Evolutionary conservation across 2,888 invertebrate genomes (phyloP).

Genomic region (Chelonus formosanus): DNA sequence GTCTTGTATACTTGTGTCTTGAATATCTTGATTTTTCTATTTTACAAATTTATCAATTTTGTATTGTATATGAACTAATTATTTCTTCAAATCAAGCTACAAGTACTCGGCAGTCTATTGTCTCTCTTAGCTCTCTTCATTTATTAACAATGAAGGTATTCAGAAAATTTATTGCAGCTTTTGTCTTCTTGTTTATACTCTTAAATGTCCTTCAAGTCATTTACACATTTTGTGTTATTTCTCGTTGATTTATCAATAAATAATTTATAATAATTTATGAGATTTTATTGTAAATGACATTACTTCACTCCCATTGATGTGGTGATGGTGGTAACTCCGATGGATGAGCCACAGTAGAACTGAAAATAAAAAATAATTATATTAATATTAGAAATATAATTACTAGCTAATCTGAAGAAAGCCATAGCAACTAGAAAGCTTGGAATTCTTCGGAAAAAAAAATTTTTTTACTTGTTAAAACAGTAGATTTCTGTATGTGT

Average conservation of each 20-base stretch:
- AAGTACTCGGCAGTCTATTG: constrained; percentile 64
- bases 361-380: constrained; percentile 67
- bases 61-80: no score
- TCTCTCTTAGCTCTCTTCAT: constrained; percentile 59
- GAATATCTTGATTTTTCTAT: no score
- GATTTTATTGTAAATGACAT: constrained; percentile 40
- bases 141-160: constrained; percentile 22
- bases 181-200: constrained; percentile 16
- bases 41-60: no score
- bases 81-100: constrained; percentile 46
- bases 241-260: no score
- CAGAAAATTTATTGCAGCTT: constrained; percentile 24
- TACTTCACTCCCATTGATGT: constrained; percentile 93
- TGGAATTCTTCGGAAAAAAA: no score
- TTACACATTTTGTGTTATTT: no score
- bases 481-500: no score
- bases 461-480: no score
- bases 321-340: constrained; percentile 98
- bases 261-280: background rate
- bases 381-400: background rate
- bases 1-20: constrained; percentile 20
- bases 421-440: no score
- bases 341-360: constrained; percentile 96
- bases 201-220: background rate
- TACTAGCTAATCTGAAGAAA: no score